phyloP scores from a whole-genome alignment of 2,888 invertebrate genomes.

The Polia nebulosa region DNA sequence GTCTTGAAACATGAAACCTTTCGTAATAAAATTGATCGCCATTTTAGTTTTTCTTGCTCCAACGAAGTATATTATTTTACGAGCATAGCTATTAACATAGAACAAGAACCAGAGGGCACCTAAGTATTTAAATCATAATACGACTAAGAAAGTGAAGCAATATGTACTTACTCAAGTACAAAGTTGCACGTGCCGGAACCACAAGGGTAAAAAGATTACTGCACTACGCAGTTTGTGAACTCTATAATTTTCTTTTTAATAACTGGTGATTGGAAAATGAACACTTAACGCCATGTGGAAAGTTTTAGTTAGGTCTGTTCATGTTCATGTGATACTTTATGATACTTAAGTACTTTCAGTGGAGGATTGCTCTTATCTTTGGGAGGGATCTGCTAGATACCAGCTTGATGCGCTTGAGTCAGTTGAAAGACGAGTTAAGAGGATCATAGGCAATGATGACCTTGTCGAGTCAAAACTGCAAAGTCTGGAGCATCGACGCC shows the following conservation, averaged over 20 bases:
- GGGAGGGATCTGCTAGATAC: too few relatives aligned
- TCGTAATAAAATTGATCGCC: not conserved
- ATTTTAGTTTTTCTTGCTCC: not conserved
- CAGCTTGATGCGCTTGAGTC: too few relatives aligned
- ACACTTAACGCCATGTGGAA: not conserved
- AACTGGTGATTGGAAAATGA: slow-evolving; percentile 24
- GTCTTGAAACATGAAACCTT: not conserved
- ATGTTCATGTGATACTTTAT: too few relatives aligned
- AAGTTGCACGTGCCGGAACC: slow-evolving; percentile 30
- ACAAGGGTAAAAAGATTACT: slow-evolving; percentile 9
- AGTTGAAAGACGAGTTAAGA: too few relatives aligned
- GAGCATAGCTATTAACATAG: not conserved
- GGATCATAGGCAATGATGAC: too few relatives aligned
- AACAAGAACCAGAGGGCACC: too few relatives aligned
- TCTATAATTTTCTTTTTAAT: slow-evolving; percentile 48
- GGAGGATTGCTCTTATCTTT: too few relatives aligned
- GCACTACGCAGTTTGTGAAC: slow-evolving; percentile 11
- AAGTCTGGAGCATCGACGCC: too few relatives aligned
- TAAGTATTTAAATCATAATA: slow-evolving; percentile 2
- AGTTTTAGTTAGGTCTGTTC: not conserved
- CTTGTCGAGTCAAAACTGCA: too few relatives aligned
- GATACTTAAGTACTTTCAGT: too few relatives aligned
- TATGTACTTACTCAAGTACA: slow-evolving; percentile 5
- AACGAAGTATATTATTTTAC: not conserved
- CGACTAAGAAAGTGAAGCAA: slow-evolving; percentile 12